Conservation (phyloP, 2,797 vertebrate species). For the Pangasius mekongensis region DNA sequence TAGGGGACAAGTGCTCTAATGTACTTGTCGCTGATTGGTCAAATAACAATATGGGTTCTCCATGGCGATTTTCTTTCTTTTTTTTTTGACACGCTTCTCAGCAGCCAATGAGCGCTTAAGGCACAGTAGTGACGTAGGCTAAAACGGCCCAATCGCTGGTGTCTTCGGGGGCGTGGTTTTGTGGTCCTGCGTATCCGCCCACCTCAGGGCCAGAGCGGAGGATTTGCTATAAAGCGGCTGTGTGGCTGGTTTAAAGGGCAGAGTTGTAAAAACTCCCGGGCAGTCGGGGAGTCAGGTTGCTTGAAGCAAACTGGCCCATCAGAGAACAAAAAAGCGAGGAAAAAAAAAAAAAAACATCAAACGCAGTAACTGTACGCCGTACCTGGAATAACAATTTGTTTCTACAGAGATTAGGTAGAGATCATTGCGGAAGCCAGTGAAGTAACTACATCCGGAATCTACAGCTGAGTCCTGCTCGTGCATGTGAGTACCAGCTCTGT, state of each 20-base stretch:
- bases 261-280: constrained; percentile 84
- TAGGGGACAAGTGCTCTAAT: constrained; percentile 51
- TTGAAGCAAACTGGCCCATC: constrained; percentile 47
- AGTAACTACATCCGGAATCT: constrained; percentile 4
- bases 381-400: constrained; percentile 39
- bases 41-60: background rate
- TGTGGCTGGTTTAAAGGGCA: constrained; percentile 75
- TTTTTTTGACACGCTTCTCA: background rate
- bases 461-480: background rate
- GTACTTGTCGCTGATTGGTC: constrained; percentile 40
- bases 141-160: constrained; percentile 63
- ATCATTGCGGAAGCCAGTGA: constrained; percentile 1
- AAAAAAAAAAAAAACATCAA: background rate
- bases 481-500: constrained; percentile 12
- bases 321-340: constrained; percentile 45
- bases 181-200: constrained; percentile 77
- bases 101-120: constrained; percentile 62
- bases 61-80: background rate
- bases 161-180: constrained; percentile 71
- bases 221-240: constrained; percentile 76
- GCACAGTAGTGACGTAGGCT: constrained; percentile 51
- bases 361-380: background rate
- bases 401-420: background rate
- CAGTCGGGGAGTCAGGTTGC: constrained; percentile 67
- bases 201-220: constrained; percentile 77